Percentiles rank a stretch among this genome's conserved stretches.
Evolutionary conservation across 2,113 vertebrate genomes (phyloP).

Genomic region (Speoplatyrhinus poulsoni): DNA sequence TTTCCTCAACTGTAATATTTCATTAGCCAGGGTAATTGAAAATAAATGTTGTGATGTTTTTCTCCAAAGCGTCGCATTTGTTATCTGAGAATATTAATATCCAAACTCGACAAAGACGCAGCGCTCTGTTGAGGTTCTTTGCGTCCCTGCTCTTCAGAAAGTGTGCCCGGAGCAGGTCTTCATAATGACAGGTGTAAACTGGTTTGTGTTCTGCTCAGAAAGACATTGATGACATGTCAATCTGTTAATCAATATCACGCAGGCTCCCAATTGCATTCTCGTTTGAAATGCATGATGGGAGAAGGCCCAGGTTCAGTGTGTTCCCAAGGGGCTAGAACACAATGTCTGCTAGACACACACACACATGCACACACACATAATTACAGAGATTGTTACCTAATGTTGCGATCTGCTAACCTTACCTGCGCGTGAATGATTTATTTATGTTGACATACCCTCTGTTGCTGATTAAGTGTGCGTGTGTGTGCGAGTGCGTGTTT

Average conservation of each 20-base stretch:
- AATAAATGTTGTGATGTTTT: slow-evolving; percentile 22
- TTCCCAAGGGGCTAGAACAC: slow-evolving; percentile 28
- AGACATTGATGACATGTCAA: slow-evolving; percentile 19
- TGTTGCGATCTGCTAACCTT: slow-evolving; percentile 55
- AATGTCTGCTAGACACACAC: slow-evolving; percentile 30
- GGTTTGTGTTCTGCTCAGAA: slow-evolving; percentile 16
- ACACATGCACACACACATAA: slow-evolving; percentile 18
- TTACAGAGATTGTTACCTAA: slow-evolving; percentile 56
- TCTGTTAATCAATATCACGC: slow-evolving; percentile 29
- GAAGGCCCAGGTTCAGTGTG: slow-evolving; percentile 7
- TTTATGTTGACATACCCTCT: slow-evolving; percentile 39
- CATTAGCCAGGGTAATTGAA: slow-evolving; percentile 58
- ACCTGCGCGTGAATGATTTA: slow-evolving; percentile 32
- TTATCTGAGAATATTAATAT: slow-evolving; percentile 43
- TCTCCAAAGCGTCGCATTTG: slow-evolving; percentile 27
- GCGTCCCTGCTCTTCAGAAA: background rate
- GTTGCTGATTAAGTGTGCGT: slow-evolving; percentile 26
- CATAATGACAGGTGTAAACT: background rate
- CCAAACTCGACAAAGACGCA: slow-evolving; percentile 21
- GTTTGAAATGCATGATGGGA: slow-evolving; percentile 39
- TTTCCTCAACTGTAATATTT: slow-evolving; percentile 56
- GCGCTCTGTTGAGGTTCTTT: slow-evolving; percentile 25
- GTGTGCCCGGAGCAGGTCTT: background rate
- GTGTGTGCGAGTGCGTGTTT: background rate
- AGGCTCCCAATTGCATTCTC: slow-evolving; percentile 26